A percentile compares a stretch with the other conserved stretches of the same genome.
These are phyloP conservation scores for Virgularia gustaviana DNA, from an alignment of 92 coral and sea anemone species.

Conservation along the genomic window DNA sequence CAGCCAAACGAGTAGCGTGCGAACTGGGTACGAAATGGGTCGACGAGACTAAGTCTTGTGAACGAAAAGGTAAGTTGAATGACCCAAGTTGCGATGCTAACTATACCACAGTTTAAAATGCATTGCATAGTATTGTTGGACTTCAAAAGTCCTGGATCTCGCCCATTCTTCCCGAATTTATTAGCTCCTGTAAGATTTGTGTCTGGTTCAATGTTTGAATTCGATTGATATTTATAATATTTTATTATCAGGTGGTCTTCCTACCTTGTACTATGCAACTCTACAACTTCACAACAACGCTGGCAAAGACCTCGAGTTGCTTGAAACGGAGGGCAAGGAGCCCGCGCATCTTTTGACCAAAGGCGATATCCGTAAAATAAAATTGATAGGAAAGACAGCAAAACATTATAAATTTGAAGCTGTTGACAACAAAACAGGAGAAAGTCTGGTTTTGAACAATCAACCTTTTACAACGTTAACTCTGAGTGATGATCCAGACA, in stretches of 20 bases:
- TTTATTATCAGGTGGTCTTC: constrained; percentile 84
- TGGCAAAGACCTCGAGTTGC: constrained; percentile 61
- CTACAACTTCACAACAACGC: constrained; percentile 79
- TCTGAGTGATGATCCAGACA: constrained; percentile 61
- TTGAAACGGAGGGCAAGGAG: constrained; percentile 63
- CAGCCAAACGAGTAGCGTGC: constrained; percentile 68
- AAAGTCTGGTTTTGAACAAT: constrained; percentile 46
- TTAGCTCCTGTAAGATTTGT: not conserved
- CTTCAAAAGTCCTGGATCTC: too few relatives aligned
- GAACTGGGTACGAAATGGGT: constrained; percentile 90
- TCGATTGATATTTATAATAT: too few relatives aligned
- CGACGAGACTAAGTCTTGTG: constrained; percentile 69
- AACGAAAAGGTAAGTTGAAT: constrained; percentile 71
- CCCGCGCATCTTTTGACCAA: constrained; percentile 64
- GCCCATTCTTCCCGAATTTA: too few relatives aligned
- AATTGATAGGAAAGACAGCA: constrained; percentile 15
- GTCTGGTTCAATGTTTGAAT: not conserved
- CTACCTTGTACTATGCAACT: constrained; percentile 66
- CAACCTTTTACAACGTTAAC: constrained; percentile 48
- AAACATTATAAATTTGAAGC: constrained; percentile 29
- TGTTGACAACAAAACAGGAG: constrained; percentile 39
- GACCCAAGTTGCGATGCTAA: not conserved
- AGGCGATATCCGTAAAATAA: constrained; percentile 42
- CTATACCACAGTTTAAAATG: too few relatives aligned
- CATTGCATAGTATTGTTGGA: too few relatives aligned